phyloP scores from a whole-genome alignment of 2,888 invertebrate species.

The Mallateleia sp. region DNA sequence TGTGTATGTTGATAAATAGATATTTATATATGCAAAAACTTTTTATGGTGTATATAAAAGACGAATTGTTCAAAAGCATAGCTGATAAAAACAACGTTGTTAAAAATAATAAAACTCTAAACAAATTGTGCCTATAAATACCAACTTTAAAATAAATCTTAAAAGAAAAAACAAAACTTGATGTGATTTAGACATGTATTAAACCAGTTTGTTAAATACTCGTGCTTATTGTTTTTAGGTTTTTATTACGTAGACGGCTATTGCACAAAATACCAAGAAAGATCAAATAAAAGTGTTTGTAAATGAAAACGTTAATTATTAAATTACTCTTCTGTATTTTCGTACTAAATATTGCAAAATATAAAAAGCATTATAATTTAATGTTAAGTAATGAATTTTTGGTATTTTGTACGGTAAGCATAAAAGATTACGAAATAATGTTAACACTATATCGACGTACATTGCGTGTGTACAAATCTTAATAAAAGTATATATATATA shows the following conservation, averaged over 20 bases:
- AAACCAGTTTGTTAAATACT: conserved; percentile 40
- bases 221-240: conserved; percentile 21
- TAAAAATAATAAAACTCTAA: conserved; percentile 67
- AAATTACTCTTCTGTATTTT: conserved; percentile 19
- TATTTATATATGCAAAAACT: conserved; percentile 52
- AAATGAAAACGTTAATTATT: conserved; percentile 4
- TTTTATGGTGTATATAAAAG: conserved; percentile 54
- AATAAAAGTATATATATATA: conserved; percentile 35
- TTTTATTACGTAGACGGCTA: conserved; percentile 2
- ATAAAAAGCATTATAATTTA: conserved; percentile 6
- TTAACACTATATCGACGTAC: conserved; percentile 20
- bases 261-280: conserved; percentile 12
- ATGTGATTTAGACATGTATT: conserved; percentile 63
- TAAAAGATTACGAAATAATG: conserved; percentile 3
- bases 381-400: conserved; percentile 8
- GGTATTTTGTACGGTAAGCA: conserved; percentile 23
- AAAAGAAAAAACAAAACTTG: conserved; percentile 38
- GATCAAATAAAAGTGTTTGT: not conserved
- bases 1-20: conserved; percentile 56
- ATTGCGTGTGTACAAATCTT: conserved; percentile 46
- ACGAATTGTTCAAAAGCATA: conserved; percentile 75
- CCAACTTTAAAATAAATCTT: conserved; percentile 50
- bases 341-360: conserved; percentile 12
- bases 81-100: conserved; percentile 62
- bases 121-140: conserved; percentile 70